These are phyloP conservation scores for Sycophaga agraensis DNA, from an alignment of 1,140 invertebrate species.

Conservation along the genomic window DNA sequence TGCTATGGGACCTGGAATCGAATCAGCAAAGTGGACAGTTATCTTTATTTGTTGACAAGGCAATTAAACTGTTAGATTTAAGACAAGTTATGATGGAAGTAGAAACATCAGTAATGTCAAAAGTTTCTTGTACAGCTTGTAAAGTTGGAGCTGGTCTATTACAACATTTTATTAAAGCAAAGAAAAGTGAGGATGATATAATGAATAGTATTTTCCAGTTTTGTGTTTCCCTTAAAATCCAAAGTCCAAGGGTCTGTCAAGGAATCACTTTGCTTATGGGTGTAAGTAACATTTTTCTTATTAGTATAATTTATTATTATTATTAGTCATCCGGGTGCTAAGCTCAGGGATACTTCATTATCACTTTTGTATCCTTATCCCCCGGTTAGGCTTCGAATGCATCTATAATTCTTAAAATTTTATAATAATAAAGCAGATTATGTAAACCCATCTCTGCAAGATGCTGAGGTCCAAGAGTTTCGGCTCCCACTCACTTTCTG, in stretches of 20 bases:
- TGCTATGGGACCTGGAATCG: conserved; percentile 69
- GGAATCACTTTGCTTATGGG: conserved; percentile 83
- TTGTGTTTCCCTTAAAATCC: conserved; percentile 81
- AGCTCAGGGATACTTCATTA: too few species aligned
- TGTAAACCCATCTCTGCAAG: too few species aligned
- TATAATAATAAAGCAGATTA: too few species aligned
- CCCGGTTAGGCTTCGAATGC: too few species aligned
- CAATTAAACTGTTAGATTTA: conserved; percentile 76
- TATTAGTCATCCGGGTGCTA: too few species aligned
- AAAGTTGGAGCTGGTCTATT: conserved; percentile 82
- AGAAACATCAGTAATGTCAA: conserved; percentile 87
- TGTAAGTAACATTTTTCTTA: conserved; percentile 57
- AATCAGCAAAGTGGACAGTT: conserved; percentile 66
- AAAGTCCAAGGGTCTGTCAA: conserved; percentile 81
- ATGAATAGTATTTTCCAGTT: conserved; percentile 81
- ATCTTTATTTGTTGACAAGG: conserved; percentile 78
- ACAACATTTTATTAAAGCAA: conserved; percentile 80
- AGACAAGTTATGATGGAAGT: conserved; percentile 84
- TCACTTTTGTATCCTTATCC: too few species aligned
- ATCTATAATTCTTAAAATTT: too few species aligned
- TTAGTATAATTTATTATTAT: neutral
- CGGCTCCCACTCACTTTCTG: too few species aligned
- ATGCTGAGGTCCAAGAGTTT: too few species aligned
- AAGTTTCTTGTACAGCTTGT: conserved; percentile 87
- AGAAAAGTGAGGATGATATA: conserved; percentile 84